A percentile compares a stretch with the other conserved stretches of the same genome.
phyloP scores from a whole-genome alignment of 2,113 vertebrate species.

The Mirounga angustirostris region DNA sequence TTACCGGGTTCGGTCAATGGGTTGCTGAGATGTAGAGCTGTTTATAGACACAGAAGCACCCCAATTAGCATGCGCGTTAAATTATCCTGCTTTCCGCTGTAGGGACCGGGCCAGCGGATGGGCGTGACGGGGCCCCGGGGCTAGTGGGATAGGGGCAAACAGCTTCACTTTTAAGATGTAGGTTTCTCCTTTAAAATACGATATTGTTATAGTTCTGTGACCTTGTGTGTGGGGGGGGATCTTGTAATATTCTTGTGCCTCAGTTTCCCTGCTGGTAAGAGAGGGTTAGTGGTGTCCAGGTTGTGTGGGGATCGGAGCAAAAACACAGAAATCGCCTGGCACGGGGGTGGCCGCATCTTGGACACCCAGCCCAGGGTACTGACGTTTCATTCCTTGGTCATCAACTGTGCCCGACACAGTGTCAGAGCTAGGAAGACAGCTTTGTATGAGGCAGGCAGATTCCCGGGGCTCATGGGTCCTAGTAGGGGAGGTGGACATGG shows the following conservation, averaged over 20 bases:
- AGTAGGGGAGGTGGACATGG: rapidly evolving
- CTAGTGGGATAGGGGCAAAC: neutral
- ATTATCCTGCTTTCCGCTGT: neutral
- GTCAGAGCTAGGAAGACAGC: neutral
- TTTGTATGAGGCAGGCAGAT: neutral
- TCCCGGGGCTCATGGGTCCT: neutral
- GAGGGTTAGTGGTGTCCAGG: too few relatives aligned
- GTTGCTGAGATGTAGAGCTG: neutral
- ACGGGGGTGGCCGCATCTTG: rapidly evolving
- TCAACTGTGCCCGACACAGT: neutral
- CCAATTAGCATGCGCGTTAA: too few relatives aligned
- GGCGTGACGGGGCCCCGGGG: too few relatives aligned
- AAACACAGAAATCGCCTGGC: neutral
- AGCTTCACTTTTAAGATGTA: rapidly evolving
- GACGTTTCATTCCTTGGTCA: neutral
- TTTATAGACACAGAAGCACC: neutral
- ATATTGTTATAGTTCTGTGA: rapidly evolving
- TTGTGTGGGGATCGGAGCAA: neutral
- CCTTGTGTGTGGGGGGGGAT: neutral
- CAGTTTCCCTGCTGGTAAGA: neutral
- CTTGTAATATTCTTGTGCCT: neutral
- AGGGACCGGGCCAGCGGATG: neutral
- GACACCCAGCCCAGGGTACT: neutral
- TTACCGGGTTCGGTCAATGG: neutral
- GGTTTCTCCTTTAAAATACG: neutral